Base-by-base conservation (phyloP, 1,140 invertebrate species). In the Trigoniulus corallinus region DNA sequence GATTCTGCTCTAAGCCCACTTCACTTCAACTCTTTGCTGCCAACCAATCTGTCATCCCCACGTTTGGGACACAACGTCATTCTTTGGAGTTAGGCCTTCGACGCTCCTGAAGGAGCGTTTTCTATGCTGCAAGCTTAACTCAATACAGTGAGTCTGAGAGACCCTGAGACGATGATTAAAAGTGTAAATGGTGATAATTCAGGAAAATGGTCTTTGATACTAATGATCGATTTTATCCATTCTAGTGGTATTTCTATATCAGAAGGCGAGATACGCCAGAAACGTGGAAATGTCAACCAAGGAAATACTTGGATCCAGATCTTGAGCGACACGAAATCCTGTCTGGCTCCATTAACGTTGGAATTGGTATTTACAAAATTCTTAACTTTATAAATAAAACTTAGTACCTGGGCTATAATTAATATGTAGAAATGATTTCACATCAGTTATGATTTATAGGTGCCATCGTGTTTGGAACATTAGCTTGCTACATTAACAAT, bases 261-360 rank as follows among this genome's bases (percentile, higher is more conserved):
- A 62, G 70, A 0, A 71, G 74, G 61, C 61, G 74, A 0, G 69
- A 78, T 57, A 55, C 61, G 2, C 62, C 80, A 0, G 64, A 77
- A 37, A 73, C 78, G 54, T 84, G 81, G 81, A 84, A 84, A 64
- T 78, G 80, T 54, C 81, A 84, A 56, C 80, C 80, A 0, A 69
- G 71, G 12, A 78, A 78, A 55, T 82, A 76, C 72, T 56, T 82
- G 1, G 64, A 73, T 0, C 73, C 75, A 1, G 74, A 80, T 45
- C 59, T 81, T 27, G 79, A 82, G 60, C 65, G 72, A 15, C 76
- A 82, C 55, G 79, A 81, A 62, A 79, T 84, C 37, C 67, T 78
- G 41, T 55, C 77, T 2, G 80, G 80, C 1, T 73, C 71, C 0
- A 40, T 74, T 0, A 75, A 76, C 1, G 64, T 84, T 7, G 52